These are phyloP conservation scores for Pristionchus fissidentatus DNA, from an alignment of 2,888 invertebrate species.

Conservation along the genomic window DNA sequence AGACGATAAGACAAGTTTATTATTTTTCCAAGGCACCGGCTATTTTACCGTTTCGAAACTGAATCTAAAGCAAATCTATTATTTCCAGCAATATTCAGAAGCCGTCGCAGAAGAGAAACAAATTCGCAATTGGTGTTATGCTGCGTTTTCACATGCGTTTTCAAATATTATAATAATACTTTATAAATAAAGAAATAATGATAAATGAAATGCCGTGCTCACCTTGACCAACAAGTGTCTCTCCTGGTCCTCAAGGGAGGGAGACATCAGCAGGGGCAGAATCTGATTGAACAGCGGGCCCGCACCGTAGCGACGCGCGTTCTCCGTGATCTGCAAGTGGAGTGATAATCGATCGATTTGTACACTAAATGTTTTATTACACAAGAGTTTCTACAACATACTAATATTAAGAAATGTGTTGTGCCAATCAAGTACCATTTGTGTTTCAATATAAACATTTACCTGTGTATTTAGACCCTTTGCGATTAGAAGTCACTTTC, in stretches of 20 bases:
- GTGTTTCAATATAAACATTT: not conserved
- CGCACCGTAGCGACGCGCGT: conserved; percentile 97
- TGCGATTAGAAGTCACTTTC: not conserved
- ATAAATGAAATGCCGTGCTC: conserved; percentile 4
- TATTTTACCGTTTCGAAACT: too few relatives aligned
- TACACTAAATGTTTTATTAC: too few relatives aligned
- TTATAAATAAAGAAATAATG: not conserved
- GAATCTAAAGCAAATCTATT: too few relatives aligned
- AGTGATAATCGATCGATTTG: not conserved
- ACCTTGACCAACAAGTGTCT: conserved; percentile 94
- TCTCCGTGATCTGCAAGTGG: conserved; percentile 87
- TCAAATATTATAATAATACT: too few relatives aligned
- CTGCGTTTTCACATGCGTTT: too few relatives aligned
- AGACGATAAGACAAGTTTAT: not conserved
- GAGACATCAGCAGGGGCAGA: conserved; percentile 98
- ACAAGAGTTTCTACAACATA: not conserved
- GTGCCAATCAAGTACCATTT: not conserved
- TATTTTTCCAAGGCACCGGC: too few relatives aligned
- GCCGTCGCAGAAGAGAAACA: too few relatives aligned
- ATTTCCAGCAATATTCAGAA: too few relatives aligned
- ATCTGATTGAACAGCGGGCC: conserved; percentile 99
- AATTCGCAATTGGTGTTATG: too few relatives aligned
- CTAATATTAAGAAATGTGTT: not conserved
- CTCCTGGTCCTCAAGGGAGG: conserved; percentile 98
- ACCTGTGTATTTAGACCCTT: not conserved